A percentile compares a stretch with the other conserved stretches of the same genome.
Evolutionary conservation across 92 coral and sea anemone species (phyloP).

Genomic region (Umimayanthus kanabou): DNA sequence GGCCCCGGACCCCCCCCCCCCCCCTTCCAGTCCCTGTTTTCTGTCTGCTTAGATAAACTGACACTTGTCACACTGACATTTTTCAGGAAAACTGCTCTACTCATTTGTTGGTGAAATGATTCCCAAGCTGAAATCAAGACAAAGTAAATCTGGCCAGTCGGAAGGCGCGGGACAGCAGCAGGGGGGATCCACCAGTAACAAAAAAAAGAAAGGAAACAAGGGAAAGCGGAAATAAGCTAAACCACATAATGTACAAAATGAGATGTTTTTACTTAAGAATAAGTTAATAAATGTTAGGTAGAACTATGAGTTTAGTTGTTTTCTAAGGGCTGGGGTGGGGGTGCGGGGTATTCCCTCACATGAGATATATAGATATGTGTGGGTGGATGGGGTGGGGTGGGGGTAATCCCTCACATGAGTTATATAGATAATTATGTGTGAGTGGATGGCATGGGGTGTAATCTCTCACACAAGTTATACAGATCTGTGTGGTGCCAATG

Average conservation of each 20-base stretch:
- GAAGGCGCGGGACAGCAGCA: slow-evolving; percentile 75
- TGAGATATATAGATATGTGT: too few species aligned
- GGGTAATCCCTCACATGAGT: too few species aligned
- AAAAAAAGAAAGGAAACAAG: slow-evolving; percentile 95
- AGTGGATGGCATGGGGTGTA: too few species aligned
- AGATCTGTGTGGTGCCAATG: too few species aligned
- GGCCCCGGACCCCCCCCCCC: too few species aligned
- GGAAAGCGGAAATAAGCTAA: slow-evolving; percentile 79
- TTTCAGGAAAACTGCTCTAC: slow-evolving; percentile 81
- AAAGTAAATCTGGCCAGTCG: slow-evolving; percentile 82
- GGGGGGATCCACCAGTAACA: slow-evolving; percentile 64
- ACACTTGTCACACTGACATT: neutral
- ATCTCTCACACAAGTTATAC: too few species aligned
- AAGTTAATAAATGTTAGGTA: neutral
- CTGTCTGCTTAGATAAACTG: neutral
- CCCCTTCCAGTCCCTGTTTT: too few species aligned
- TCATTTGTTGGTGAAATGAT: slow-evolving; percentile 91
- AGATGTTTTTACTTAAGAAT: neutral
- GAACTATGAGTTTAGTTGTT: neutral
- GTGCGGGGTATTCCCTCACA: too few species aligned
- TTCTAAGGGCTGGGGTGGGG: neutral
- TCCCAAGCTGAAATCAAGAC: slow-evolving; percentile 91
- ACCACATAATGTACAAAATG: neutral
- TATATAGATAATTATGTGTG: too few species aligned
- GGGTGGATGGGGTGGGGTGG: too few species aligned